Conservation (phyloP, 2,113 vertebrate genomes). For the Alethe diademata region DNA sequence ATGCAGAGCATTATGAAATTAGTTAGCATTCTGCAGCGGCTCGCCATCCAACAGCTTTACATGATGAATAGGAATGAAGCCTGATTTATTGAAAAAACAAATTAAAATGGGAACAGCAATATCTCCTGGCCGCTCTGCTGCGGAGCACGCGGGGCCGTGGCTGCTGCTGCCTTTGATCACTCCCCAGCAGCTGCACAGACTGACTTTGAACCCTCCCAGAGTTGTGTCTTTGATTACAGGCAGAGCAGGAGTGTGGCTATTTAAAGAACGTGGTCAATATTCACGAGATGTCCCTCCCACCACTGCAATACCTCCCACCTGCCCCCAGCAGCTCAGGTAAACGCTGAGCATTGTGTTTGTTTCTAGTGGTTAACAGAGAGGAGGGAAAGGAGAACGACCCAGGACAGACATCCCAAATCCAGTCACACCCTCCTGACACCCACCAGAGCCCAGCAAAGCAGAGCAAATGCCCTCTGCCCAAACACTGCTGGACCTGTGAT, state of each 20-base stretch:
- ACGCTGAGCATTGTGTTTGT: neutral
- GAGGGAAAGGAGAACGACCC: neutral
- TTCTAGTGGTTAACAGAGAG: neutral
- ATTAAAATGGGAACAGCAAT: conserved; percentile 26
- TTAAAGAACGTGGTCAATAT: neutral
- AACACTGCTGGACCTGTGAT: neutral
- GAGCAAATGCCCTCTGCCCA: neutral
- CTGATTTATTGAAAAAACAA: conserved; percentile 60
- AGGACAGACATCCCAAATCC: fast-evolving
- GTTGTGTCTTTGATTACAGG: neutral
- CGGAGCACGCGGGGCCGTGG: neutral
- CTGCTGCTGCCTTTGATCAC: conserved; percentile 31
- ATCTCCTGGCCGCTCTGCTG: neutral
- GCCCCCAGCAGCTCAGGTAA: neutral
- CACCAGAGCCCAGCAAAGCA: fast-evolving
- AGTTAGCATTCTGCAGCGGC: conserved; percentile 61
- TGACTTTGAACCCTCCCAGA: conserved; percentile 12
- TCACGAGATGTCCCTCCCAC: neutral
- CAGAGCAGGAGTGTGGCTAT: neutral
- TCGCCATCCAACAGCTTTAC: conserved; percentile 53
- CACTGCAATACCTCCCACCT: neutral
- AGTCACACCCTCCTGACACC: neutral
- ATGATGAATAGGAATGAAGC: conserved; percentile 51
- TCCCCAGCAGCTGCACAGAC: neutral
- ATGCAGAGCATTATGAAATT: conserved; percentile 67